Evolutionary conservation across 2,113 vertebrate genomes (phyloP).

Genomic region (Cebus imitator): DNA sequence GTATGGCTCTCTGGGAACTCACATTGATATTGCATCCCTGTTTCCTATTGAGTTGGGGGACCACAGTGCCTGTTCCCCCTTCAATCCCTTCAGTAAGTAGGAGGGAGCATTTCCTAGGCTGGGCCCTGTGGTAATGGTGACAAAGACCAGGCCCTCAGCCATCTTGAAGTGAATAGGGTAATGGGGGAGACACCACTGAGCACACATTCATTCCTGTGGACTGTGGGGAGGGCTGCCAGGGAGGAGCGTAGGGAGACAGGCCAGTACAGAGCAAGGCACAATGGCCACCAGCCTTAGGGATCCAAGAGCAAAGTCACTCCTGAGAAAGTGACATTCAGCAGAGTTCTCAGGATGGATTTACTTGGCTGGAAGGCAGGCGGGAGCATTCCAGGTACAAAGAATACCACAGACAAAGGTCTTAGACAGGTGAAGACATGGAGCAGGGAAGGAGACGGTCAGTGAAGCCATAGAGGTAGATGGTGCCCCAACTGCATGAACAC

Average conservation of each 20-base stretch:
- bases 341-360: not conserved
- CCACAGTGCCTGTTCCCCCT: not conserved
- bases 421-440: not conserved
- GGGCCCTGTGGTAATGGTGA: not conserved
- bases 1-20: not conserved
- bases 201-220: too few relatives aligned
- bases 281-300: not conserved
- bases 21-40: not conserved
- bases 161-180: not conserved
- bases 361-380: not conserved
- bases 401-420: too few relatives aligned
- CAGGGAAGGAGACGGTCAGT: not conserved
- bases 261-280: too few relatives aligned
- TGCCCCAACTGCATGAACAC: rapidly evolving
- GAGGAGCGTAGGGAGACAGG: not conserved
- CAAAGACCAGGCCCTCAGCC: rapidly evolving
- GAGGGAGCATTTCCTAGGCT: not conserved
- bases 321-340: not conserved
- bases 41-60: not conserved
- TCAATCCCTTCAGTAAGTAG: not conserved
- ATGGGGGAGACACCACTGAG: not conserved
- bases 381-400: not conserved
- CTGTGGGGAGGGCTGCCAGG: too few relatives aligned
- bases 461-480: rapidly evolving
- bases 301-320: not conserved